phyloP scores from a whole-genome alignment of 2,797 vertebrate genomes.

The Neopelma chrysocephalum region DNA sequence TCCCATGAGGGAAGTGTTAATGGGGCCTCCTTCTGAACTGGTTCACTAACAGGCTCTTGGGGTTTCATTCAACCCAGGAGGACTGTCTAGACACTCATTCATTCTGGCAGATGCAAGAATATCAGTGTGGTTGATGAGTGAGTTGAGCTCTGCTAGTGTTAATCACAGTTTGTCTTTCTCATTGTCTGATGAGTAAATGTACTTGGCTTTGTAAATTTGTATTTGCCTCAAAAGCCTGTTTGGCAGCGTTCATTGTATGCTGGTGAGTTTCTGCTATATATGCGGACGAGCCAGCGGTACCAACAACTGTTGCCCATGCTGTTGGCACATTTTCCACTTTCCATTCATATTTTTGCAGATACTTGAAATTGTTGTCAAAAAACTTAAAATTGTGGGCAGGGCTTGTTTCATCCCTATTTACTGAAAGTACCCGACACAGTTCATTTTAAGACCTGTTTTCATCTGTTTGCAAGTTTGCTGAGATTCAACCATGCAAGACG shows the following conservation, averaged over 20 bases:
- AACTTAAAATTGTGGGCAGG: background rate
- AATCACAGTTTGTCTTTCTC: conserved; percentile 21
- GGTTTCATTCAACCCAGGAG: conserved; percentile 13
- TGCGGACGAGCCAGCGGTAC: background rate
- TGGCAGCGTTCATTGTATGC: background rate
- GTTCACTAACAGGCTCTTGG: background rate
- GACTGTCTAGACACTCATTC: conserved; percentile 47
- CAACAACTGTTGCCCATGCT: background rate
- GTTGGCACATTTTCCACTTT: background rate
- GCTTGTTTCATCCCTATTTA: background rate
- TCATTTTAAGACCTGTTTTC: background rate
- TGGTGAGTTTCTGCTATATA: background rate
- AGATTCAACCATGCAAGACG: rapidly evolving
- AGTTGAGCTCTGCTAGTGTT: background rate
- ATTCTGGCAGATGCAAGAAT: background rate
- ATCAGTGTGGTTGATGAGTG: background rate
- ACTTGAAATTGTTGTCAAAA: background rate
- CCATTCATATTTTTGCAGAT: background rate
- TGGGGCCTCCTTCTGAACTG: background rate
- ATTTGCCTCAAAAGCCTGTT: background rate
- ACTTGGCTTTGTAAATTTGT: conserved; percentile 13
- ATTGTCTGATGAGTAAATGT: conserved; percentile 23
- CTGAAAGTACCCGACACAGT: background rate
- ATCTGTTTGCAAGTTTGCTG: background rate
- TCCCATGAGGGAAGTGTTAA: background rate